Conservation (phyloP, 2,113 vertebrate genomes). For the Petrocephalus zakoni region DNA sequence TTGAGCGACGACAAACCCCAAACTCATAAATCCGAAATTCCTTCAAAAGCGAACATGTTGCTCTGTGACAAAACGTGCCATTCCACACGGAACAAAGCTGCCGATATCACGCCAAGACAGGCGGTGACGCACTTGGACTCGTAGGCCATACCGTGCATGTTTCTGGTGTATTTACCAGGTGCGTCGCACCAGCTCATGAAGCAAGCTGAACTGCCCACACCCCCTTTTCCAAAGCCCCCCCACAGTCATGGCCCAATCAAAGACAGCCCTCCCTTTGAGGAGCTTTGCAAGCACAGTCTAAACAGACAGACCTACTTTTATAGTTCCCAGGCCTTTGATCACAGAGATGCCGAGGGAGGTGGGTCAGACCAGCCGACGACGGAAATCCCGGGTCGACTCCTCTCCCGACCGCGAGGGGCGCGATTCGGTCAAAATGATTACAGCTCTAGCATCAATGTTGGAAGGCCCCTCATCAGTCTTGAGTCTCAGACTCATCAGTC, state of each 20-base stretch:
- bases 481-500: neutral
- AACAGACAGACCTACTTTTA: constrained; percentile 41
- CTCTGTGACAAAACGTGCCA: neutral
- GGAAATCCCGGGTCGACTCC: constrained; percentile 44
- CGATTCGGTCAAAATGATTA: neutral
- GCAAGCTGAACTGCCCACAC: constrained; percentile 1
- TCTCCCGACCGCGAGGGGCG: neutral
- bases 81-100: neutral
- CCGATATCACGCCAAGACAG: neutral
- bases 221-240: neutral
- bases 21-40: neutral
- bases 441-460: neutral
- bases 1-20: neutral
- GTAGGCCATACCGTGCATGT: neutral
- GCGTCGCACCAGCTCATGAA: neutral
- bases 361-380: constrained; percentile 24
- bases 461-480: neutral
- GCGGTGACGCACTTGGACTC: no score
- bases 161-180: neutral
- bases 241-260: constrained; percentile 16
- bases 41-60: neutral
- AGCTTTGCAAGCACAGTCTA: constrained; percentile 32
- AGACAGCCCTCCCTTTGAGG: constrained; percentile 44
- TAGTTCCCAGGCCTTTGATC: constrained; percentile 46
- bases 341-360: constrained; percentile 46